Evolutionary conservation across 92 coral and sea anemone genomes (phyloP).

Genomic region (Hydrozoanthus gracilis): DNA sequence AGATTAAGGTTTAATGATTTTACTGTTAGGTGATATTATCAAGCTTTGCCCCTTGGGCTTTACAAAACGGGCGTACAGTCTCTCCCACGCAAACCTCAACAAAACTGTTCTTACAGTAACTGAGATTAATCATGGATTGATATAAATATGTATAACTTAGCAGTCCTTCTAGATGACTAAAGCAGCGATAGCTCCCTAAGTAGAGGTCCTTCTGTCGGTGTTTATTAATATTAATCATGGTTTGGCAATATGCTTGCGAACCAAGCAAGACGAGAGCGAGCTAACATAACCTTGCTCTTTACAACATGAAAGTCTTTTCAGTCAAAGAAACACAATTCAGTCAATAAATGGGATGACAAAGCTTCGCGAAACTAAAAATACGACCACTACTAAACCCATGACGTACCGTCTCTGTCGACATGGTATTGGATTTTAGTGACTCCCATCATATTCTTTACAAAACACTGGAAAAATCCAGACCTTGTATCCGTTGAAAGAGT

Average conservation of each 20-base stretch:
- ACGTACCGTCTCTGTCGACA: no score
- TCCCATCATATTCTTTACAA: no score
- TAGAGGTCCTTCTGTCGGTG: neutral
- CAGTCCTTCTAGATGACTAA: neutral
- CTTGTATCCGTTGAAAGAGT: no score
- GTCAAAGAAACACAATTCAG: neutral
- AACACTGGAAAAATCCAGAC: no score
- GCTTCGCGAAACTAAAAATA: no score
- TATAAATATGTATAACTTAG: neutral
- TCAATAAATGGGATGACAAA: neutral
- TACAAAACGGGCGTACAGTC: neutral
- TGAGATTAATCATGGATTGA: neutral
- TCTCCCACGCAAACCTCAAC: constrained; percentile 4
- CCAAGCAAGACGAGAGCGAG: neutral
- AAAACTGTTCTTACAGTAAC: constrained; percentile 7
- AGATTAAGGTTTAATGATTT: no score
- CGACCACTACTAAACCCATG: no score
- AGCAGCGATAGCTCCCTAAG: neutral
- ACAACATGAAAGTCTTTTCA: neutral
- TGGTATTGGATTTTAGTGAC: no score
- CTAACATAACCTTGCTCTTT: neutral
- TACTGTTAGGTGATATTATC: neutral
- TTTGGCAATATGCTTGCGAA: neutral
- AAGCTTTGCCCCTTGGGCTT: neutral
- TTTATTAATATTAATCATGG: neutral